Evolutionary conservation across 2,888 invertebrate species (phyloP).

Genomic region (Philhelius pedissequus): DNA sequence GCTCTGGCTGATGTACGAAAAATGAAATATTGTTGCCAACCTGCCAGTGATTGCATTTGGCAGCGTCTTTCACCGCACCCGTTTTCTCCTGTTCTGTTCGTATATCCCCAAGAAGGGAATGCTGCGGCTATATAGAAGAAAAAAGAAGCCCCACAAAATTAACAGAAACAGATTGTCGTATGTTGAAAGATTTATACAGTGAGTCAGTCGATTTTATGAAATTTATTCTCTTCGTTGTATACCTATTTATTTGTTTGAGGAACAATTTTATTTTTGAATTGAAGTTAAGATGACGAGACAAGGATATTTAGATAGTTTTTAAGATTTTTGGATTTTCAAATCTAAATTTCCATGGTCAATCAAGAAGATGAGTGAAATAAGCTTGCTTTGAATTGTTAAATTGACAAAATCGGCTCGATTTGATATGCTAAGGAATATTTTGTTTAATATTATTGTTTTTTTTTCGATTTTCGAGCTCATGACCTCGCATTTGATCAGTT

Average conservation of each 20-base stretch:
- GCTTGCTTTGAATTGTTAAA: too few relatives aligned
- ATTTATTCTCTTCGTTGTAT: background rate
- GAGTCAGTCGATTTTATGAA: constrained; percentile 6
- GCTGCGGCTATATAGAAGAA: background rate
- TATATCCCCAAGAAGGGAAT: constrained; percentile 5
- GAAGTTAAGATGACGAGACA: too few relatives aligned
- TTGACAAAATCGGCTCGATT: too few relatives aligned
- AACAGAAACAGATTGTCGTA: constrained; percentile 39
- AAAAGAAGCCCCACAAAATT: constrained; percentile 58
- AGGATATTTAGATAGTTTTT: too few relatives aligned
- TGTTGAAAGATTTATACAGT: constrained; percentile 40
- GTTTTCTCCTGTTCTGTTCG: background rate
- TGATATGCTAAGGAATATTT: too few relatives aligned
- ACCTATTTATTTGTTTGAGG: background rate
- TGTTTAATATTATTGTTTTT: too few relatives aligned
- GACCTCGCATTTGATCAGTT: too few relatives aligned
- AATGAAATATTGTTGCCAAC: constrained; percentile 62
- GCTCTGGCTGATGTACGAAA: constrained; percentile 41
- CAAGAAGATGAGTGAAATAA: too few relatives aligned
- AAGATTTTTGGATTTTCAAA: too few relatives aligned
- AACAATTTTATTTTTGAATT: background rate
- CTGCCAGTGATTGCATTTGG: constrained; percentile 28
- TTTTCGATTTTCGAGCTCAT: too few relatives aligned
- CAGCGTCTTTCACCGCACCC: constrained; percentile 3
- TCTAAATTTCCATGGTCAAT: too few relatives aligned